Evolutionary conservation across 2,113 vertebrate genomes (phyloP).

Genomic region (Phyllostomus discolor): DNA sequence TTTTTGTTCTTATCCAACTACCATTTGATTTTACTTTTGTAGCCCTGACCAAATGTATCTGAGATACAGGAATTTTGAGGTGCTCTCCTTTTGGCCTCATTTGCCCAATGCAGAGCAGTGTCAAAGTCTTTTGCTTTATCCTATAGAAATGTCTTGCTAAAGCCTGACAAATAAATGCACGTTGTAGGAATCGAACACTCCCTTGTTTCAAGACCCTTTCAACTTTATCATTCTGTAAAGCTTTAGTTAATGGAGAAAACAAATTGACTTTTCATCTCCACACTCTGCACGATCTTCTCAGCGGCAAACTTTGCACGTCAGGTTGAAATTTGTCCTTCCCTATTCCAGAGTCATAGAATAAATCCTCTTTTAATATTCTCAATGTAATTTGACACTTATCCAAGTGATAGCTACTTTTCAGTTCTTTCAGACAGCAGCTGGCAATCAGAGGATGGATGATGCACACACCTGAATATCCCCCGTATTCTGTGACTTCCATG

Average conservation of each 20-base stretch:
- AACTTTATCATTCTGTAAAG: conserved; percentile 76
- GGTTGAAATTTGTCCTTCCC: conserved; percentile 80
- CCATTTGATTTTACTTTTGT: conserved; percentile 82
- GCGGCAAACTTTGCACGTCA: conserved; percentile 81
- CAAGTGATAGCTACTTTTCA: conserved; percentile 72
- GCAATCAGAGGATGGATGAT: conserved; percentile 84
- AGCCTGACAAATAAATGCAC: conserved; percentile 83
- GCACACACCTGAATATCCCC: conserved; percentile 77
- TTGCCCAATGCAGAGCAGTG: conserved; percentile 78
- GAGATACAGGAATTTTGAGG: conserved; percentile 83
- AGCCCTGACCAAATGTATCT: conserved; percentile 87
- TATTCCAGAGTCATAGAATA: conserved; percentile 79
- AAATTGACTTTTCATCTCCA: conserved; percentile 74
- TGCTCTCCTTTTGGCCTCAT: conserved; percentile 76
- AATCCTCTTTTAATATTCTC: conserved; percentile 74
- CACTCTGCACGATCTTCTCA: conserved; percentile 80
- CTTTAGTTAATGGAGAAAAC: conserved; percentile 86
- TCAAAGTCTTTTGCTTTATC: conserved; percentile 82
- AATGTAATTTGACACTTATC: conserved; percentile 78
- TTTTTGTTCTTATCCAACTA: conserved; percentile 63
- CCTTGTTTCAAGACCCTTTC: conserved; percentile 78
- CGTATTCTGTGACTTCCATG: conserved; percentile 68
- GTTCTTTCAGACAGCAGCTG: conserved; percentile 79
- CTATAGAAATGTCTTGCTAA: conserved; percentile 85
- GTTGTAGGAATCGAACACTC: conserved; percentile 76